A percentile compares a stretch with the other conserved stretches of the same genome.
Evolutionary conservation across 2,113 vertebrate genomes (phyloP).

Genomic region (Laticauda colubrina): DNA sequence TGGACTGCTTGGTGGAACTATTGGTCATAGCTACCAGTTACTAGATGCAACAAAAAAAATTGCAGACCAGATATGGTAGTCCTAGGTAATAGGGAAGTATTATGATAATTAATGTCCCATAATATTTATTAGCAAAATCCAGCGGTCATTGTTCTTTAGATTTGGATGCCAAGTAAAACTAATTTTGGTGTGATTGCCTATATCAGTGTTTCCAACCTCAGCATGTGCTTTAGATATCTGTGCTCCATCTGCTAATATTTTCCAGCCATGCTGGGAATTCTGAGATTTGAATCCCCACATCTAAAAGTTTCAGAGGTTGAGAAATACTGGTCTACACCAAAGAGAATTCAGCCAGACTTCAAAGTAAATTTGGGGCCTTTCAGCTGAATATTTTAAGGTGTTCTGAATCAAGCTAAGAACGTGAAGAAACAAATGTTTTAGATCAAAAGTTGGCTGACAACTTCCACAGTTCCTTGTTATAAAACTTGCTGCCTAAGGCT

Average conservation of each 20-base stretch:
- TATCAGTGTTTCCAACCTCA: neutral
- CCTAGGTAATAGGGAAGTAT: neutral
- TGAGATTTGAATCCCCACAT: neutral
- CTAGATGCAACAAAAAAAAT: neutral
- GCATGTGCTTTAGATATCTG: neutral
- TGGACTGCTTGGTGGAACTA: neutral
- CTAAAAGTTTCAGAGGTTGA: neutral
- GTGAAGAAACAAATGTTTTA: neutral
- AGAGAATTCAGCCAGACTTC: neutral
- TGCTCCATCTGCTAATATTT: neutral
- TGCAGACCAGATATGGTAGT: neutral
- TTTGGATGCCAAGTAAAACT: neutral
- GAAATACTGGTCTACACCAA: neutral
- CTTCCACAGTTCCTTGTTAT: neutral
- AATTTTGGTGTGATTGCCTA: neutral
- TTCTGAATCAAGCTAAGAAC: neutral
- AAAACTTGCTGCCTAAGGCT: neutral
- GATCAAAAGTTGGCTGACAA: neutral
- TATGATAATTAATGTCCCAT: neutral
- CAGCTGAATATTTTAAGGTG: neutral
- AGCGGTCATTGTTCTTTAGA: neutral
- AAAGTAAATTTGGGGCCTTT: neutral
- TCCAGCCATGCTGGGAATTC: neutral
- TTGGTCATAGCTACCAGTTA: neutral
- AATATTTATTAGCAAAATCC: neutral